A percentile compares a stretch with the other conserved stretches of the same genome.
Conservation (phyloP, 2,888 invertebrate species). For the Silvanus unidentatus region DNA sequence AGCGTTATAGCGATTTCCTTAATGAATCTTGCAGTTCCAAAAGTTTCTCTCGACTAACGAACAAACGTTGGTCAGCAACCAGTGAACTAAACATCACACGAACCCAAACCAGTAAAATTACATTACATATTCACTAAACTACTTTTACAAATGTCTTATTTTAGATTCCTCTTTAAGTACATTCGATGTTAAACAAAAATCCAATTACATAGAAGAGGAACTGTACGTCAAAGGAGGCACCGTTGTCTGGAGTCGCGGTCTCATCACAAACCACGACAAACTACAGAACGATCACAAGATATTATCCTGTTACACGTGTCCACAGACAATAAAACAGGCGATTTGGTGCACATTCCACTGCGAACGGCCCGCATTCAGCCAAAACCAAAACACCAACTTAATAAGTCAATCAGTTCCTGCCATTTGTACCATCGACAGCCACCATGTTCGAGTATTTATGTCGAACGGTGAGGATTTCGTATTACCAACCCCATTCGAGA, state of each 20-base stretch:
- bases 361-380: conserved; percentile 52
- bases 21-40: conserved; percentile 27
- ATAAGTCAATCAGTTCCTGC: conserved; percentile 57
- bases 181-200: conserved; percentile 15
- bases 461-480: conserved; percentile 77
- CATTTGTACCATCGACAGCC: conserved; percentile 68
- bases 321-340: conserved; percentile 76
- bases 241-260: conserved; percentile 72
- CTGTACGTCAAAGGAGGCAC: conserved; percentile 79
- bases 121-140: too few relatives aligned
- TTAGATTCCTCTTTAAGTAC: too few relatives aligned
- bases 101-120: too few relatives aligned
- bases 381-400: conserved; percentile 36
- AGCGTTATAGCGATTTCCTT: conserved; percentile 23
- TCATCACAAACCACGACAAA: conserved; percentile 50
- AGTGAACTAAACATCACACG: too few relatives aligned
- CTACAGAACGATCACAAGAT: conserved; percentile 51
- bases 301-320: conserved; percentile 72
- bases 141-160: too few relatives aligned
- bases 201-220: conserved; percentile 69
- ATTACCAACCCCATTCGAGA: conserved; percentile 72
- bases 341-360: conserved; percentile 64
- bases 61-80: too few relatives aligned
- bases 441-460: conserved; percentile 71
- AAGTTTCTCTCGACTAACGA: too few relatives aligned